Evolutionary conservation across 2,888 invertebrate species (phyloP).

Genomic region (Acleris cristana): DNA sequence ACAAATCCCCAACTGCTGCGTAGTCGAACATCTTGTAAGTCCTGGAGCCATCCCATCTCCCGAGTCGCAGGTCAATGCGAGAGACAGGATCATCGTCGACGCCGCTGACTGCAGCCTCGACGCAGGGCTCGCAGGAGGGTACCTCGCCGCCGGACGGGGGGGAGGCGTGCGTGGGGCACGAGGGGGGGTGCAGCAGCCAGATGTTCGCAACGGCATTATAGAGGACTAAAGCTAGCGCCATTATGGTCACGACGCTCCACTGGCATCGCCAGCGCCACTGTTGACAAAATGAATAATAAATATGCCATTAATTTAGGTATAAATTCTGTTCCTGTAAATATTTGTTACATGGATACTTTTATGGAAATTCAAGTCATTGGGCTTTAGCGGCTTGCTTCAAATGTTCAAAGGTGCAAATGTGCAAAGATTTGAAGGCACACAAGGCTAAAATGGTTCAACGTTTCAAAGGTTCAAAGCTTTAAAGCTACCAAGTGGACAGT

Average conservation of each 20-base stretch:
- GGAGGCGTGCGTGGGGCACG: conserved; percentile 57
- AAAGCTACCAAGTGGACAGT: too few species aligned
- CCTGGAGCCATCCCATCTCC: conserved; percentile 89
- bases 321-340: too few species aligned
- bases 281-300: conserved; percentile 29
- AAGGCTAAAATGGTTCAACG: too few species aligned
- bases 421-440: too few species aligned
- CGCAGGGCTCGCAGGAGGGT: conserved; percentile 69
- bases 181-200: conserved; percentile 66
- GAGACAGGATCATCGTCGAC: conserved; percentile 79
- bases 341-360: too few species aligned
- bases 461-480: too few species aligned
- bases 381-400: too few species aligned
- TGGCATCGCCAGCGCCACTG: conserved; percentile 84
- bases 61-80: conserved; percentile 86
- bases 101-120: conserved; percentile 58
- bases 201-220: conserved; percentile 78
- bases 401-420: too few species aligned
- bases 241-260: conserved; percentile 87
- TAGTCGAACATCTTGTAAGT: conserved; percentile 90
- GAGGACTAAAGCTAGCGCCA: conserved; percentile 86
- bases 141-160: conserved; percentile 54
- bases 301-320: too few species aligned
- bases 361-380: too few species aligned
- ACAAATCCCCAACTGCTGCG: conserved; percentile 87